Evolutionary conservation across 92 coral and sea anemone genomes (phyloP).

Genomic region (Micromussa lordhowensis): DNA sequence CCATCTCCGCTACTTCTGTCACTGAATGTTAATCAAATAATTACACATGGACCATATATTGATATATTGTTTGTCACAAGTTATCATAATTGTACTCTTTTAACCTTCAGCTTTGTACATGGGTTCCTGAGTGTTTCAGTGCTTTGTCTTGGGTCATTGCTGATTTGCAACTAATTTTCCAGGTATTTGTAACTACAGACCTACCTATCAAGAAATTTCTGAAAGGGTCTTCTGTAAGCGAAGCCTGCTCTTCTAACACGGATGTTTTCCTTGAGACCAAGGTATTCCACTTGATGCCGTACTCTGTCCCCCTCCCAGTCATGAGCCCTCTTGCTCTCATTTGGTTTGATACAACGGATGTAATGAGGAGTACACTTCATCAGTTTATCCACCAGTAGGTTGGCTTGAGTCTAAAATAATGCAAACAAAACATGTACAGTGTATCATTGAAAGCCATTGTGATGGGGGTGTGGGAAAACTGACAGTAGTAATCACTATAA

Average conservation of each 20-base stretch:
- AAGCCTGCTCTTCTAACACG: constrained; percentile 98
- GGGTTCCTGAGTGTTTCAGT: background rate
- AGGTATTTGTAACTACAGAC: background rate
- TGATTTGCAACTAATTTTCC: no score
- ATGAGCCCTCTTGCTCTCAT: constrained; percentile 93
- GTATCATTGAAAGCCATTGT: background rate
- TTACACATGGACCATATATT: no score
- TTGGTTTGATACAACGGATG: constrained; percentile 99
- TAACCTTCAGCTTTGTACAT: no score
- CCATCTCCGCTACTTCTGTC: no score
- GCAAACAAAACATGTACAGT: background rate
- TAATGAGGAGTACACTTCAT: constrained; percentile 98
- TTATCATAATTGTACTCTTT: no score
- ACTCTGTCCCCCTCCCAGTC: constrained; percentile 98
- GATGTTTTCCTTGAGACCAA: constrained; percentile 96
- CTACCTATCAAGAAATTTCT: constrained; percentile 89
- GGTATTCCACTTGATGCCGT: constrained; percentile 95
- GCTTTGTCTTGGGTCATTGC: background rate
- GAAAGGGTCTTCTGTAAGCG: constrained; percentile 95
- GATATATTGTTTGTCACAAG: no score
- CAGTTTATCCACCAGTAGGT: constrained; percentile 86
- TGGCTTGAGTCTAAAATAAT: constrained; percentile 86
- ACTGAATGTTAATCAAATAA: no score
- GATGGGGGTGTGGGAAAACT: no score
- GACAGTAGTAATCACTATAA: no score